Conservation (phyloP, 2,888 invertebrate genomes). For the Campoletis raptor region DNA sequence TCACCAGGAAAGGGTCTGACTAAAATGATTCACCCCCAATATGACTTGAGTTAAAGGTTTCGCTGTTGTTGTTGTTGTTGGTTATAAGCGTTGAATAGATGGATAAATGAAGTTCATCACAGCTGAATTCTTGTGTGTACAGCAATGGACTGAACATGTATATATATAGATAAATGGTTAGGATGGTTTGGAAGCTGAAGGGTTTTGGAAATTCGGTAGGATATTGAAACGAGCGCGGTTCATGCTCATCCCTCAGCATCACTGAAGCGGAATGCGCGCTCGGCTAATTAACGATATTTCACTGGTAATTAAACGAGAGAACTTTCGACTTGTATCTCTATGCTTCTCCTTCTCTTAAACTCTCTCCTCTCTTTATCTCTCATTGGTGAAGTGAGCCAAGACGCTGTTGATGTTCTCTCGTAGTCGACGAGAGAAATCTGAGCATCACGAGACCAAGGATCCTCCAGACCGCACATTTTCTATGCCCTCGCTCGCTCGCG, state of each 20-base stretch:
- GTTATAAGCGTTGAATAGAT: not conserved
- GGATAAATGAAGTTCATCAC: slow-evolving; percentile 20
- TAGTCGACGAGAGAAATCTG: slow-evolving; percentile 37
- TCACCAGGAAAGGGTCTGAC: not conserved
- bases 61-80: not conserved
- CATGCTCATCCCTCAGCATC: slow-evolving; percentile 39
- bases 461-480: slow-evolving; percentile 79
- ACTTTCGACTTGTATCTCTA: slow-evolving; percentile 71
- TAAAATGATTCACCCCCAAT: not conserved
- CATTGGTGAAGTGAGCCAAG: slow-evolving; percentile 44
- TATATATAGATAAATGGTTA: slow-evolving; percentile 14
- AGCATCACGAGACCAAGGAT: slow-evolving; percentile 62
- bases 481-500: slow-evolving; percentile 74
- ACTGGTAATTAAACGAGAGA: slow-evolving; percentile 83
- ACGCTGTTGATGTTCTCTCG: slow-evolving; percentile 60
- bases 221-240: slow-evolving; percentile 61
- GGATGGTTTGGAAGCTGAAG: slow-evolving; percentile 38
- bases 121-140: slow-evolving; percentile 17
- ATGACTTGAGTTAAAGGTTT: slow-evolving; percentile 8
- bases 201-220: slow-evolving; percentile 60
- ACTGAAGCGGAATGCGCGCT: slow-evolving; percentile 66
- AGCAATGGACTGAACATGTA: not conserved
- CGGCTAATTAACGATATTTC: slow-evolving; percentile 84
- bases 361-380: slow-evolving; percentile 20
- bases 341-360: slow-evolving; percentile 18